Evolutionary conservation across 2,797 vertebrate species (phyloP).

Genomic region (Phylloscopus collybita): DNA sequence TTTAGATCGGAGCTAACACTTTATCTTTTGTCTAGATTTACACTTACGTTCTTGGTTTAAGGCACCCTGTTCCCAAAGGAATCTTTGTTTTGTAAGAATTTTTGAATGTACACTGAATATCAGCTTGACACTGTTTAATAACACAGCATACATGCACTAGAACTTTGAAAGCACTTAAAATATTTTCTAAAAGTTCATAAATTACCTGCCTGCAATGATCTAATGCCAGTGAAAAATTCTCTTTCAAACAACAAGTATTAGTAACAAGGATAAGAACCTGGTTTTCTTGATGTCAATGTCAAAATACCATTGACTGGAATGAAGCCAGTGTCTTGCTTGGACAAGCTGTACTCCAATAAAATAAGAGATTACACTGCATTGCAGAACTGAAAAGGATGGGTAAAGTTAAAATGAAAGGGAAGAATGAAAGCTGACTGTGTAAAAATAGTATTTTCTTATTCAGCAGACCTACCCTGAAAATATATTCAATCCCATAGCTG

Average conservation of each 20-base stretch:
- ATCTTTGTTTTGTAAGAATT: neutral
- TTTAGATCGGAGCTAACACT: neutral
- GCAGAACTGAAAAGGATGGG: slow-evolving; percentile 34
- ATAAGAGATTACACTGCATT: slow-evolving; percentile 30
- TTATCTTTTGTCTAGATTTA: neutral
- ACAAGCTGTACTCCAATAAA: slow-evolving; percentile 14
- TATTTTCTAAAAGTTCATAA: neutral
- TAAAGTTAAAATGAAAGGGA: slow-evolving; percentile 7
- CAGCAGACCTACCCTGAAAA: slow-evolving; percentile 5
- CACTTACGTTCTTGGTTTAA: neutral
- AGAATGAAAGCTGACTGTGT: neutral
- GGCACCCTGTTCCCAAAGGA: neutral
- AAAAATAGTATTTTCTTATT: slow-evolving; percentile 31
- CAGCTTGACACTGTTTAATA: neutral
- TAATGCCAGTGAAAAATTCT: neutral
- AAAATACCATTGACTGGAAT: slow-evolving; percentile 21
- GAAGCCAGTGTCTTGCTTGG: neutral
- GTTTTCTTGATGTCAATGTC: neutral
- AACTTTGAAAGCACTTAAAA: neutral
- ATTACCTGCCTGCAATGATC: neutral
- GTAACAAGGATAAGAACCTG: neutral
- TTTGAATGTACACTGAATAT: neutral
- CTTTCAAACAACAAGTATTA: neutral
- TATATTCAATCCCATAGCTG: neutral
- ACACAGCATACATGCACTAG: neutral